Conservation (phyloP, 2,113 vertebrate genomes). For the Tamias sibiricus region DNA sequence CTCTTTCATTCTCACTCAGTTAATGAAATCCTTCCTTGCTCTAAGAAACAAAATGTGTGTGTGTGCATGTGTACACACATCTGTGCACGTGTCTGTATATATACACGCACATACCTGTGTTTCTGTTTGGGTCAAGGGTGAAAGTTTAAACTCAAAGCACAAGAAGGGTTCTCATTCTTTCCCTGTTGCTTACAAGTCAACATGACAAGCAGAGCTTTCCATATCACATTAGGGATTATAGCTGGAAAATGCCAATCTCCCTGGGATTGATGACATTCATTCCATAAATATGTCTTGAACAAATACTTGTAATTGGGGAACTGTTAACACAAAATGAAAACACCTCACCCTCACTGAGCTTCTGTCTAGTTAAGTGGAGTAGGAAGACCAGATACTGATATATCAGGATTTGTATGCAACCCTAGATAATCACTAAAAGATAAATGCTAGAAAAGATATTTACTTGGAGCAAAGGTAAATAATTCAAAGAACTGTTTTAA, state of each 20-base stretch:
- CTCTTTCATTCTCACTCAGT: background rate
- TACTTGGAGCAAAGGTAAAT: background rate
- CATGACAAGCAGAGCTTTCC: background rate
- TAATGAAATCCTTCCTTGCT: background rate
- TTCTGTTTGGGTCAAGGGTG: background rate
- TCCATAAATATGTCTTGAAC: background rate
- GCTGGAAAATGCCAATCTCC: background rate
- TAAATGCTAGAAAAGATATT: background rate
- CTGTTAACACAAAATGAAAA: background rate
- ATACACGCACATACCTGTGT: background rate
- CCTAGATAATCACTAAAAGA: too few relatives aligned
- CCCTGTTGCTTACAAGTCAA: background rate
- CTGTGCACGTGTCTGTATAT: too few relatives aligned
- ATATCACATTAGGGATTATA: background rate
- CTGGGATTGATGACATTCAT: background rate
- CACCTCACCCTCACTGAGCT: too few relatives aligned
- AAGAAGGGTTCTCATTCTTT: background rate
- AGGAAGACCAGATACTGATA: too few relatives aligned
- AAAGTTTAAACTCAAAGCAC: background rate
- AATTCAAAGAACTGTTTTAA: background rate
- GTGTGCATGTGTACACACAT: accelerated
- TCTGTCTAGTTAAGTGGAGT: too few relatives aligned
- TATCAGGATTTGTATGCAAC: too few relatives aligned
- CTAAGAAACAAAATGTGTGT: background rate
- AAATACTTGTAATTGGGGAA: background rate